Percentiles rank a stretch among this genome's conserved stretches.
These are phyloP conservation scores for Gyrodactylus salaris DNA, from an alignment of 1,140 invertebrate species.

Conservation along the genomic window DNA sequence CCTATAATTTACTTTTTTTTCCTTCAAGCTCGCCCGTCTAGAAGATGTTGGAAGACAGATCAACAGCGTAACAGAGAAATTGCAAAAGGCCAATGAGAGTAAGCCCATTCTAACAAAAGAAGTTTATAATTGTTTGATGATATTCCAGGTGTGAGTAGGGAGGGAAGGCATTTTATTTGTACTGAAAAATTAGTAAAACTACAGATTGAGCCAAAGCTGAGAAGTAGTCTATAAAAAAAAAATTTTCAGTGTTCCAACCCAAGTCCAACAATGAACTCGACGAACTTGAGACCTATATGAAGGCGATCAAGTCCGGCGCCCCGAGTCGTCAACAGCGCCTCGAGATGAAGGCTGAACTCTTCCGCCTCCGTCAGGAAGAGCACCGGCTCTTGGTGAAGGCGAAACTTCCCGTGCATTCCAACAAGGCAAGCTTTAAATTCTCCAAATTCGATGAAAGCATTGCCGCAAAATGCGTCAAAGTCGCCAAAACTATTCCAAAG, in stretches of 20 bases:
- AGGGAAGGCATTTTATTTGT: too few species aligned
- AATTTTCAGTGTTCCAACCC: not conserved
- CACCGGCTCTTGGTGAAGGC: not conserved
- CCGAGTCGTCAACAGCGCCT: not conserved
- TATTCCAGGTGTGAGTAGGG: too few species aligned
- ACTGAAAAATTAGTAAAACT: too few species aligned
- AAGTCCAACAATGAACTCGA: not conserved
- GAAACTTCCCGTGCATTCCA: not conserved
- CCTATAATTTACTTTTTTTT: too few species aligned
- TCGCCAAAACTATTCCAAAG: not conserved
- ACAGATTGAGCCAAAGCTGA: too few species aligned
- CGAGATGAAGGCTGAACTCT: not conserved
- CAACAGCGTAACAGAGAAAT: not conserved
- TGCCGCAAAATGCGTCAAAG: not conserved
- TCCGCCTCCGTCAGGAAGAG: not conserved
- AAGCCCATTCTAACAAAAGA: too few species aligned
- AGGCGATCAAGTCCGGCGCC: not conserved
- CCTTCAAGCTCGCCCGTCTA: not conserved
- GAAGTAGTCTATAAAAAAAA: too few species aligned
- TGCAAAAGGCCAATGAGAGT: not conserved
- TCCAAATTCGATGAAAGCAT: not conserved
- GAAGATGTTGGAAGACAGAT: not conserved
- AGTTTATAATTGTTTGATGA: too few species aligned
- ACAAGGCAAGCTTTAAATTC: not conserved
- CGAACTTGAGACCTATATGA: slow-evolving; percentile 2